These are phyloP conservation scores for Sesamia nonagrioides DNA, from an alignment of 1,140 invertebrate species.

Conservation along the genomic window DNA sequence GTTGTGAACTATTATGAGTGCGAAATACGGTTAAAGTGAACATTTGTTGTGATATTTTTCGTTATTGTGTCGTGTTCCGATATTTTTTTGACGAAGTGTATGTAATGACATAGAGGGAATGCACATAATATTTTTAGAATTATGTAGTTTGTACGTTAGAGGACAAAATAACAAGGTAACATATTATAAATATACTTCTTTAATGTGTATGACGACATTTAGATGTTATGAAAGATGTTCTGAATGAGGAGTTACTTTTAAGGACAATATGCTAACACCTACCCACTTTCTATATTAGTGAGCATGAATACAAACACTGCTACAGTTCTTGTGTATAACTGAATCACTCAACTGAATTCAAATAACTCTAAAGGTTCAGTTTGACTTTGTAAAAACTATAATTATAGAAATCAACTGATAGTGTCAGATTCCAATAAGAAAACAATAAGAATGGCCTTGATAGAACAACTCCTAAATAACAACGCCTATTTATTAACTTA, in stretches of 20 bases:
- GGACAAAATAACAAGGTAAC: conserved; percentile 78
- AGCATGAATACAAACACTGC: conserved; percentile 15
- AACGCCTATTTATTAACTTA: conserved; percentile 5
- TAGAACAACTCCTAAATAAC: conserved; percentile 41
- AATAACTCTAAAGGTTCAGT: background rate
- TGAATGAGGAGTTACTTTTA: conserved; percentile 45
- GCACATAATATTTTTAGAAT: conserved; percentile 86
- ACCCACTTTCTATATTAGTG: conserved; percentile 48
- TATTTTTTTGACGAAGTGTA: conserved; percentile 46
- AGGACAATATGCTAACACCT: conserved; percentile 44
- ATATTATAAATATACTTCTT: conserved; percentile 50
- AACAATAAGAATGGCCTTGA: conserved; percentile 49
- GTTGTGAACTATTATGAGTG: conserved; percentile 35
- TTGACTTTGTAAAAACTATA: conserved; percentile 19
- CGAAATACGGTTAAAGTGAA: conserved; percentile 36
- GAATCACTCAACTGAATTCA: background rate
- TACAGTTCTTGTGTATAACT: background rate
- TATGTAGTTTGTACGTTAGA: conserved; percentile 80
- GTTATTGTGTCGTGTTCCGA: conserved; percentile 32
- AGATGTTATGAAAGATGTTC: conserved; percentile 39
- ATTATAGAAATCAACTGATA: conserved; percentile 19
- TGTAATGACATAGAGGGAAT: conserved; percentile 78
- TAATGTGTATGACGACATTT: conserved; percentile 51
- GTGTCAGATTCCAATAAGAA: conserved; percentile 37
- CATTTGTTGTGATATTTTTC: conserved; percentile 55